Base-by-base conservation (phyloP, 2,113 vertebrate species). In the Mustela lutreola region DNA sequence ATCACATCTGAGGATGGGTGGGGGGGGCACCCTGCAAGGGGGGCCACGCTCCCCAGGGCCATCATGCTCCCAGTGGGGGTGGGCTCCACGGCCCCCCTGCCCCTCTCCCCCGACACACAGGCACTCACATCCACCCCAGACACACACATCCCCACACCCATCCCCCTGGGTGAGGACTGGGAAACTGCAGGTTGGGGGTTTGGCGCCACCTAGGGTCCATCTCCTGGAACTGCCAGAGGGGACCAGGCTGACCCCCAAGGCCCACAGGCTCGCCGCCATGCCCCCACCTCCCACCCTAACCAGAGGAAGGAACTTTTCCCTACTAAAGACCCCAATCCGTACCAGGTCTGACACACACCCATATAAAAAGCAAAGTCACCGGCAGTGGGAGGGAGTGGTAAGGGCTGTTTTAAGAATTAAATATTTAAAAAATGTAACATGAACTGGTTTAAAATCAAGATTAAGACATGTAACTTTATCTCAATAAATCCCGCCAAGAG, bases 131-230 rank as follows among this genome's bases (percentile, higher is more conserved):
- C 70, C 1, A 28, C 15, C 33, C 15, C 65, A 36, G 19, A 36
- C 58, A 5, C 11, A 2, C 2, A 1, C 39, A 18, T 19, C 11
- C 42, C 4, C 31, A 24, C 50, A 14, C 56, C 4, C 14, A 8
- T 3, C 42, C 22, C 63, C 79, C 45, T 7, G 6, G 21, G 21
- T 1, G 31, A 62, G 26, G 16, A 21, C 12, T 3, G 4, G 50
- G 48, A 9, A 53, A 19, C 33, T 1, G 14, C 70, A 93, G 24
- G 24, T 53, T 50, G 87, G 88, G 78, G 87, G 1, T 84, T 76
- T 86, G 95, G 92, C 4, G 92, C 97, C 97, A 96, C 92, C 98
- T 97, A 81, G 80, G 65, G 96, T 2, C 67, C 60, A 15, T 8
- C 2, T 65, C 15, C 53, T 4, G 48, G 71, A 96, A 97, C 76